A percentile compares a stretch with the other conserved stretches of the same genome.
These are phyloP conservation scores for Chrysogorgia sp. DNA, from an alignment of 92 coral and sea anemone genomes.

Conservation along the genomic window DNA sequence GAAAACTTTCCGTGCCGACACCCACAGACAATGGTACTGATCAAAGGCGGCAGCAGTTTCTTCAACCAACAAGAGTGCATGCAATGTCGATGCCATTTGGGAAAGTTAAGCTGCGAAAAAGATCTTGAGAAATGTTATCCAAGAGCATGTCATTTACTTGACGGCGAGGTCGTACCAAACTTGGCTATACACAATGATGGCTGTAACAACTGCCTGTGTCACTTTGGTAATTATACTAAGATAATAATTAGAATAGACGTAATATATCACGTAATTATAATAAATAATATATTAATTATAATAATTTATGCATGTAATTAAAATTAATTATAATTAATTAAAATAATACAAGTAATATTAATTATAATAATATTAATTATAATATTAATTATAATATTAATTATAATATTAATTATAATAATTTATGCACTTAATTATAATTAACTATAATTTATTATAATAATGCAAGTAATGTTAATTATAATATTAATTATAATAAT, in stretches of 20 bases:
- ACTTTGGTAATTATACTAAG: conserved; percentile 66
- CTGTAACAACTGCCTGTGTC: conserved; percentile 85
- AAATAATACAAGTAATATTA: no score
- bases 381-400: no score
- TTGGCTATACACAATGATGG: conserved; percentile 83
- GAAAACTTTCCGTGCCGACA: conserved; percentile 45
- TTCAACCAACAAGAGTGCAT: conserved; percentile 73
- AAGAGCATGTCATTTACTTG: conserved; percentile 67
- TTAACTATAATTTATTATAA: no score
- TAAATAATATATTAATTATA: no score
- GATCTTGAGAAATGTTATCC: conserved; percentile 62
- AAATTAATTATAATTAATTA: no score
- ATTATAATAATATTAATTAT: no score
- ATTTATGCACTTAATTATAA: no score
- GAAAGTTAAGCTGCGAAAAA: conserved; percentile 60
- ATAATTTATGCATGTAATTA: no score
- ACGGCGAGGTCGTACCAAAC: conserved; percentile 62
- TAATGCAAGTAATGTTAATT: no score
- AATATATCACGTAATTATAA: no score
- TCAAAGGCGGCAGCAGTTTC: conserved; percentile 58
- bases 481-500: no score
- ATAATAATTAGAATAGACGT: not conserved
- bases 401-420: no score
- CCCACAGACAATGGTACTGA: conserved; percentile 26
- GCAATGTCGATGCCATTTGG: conserved; percentile 74